These are phyloP conservation scores for Micoletzkya japonica DNA, from an alignment of 2,888 invertebrate species.

Conservation along the genomic window DNA sequence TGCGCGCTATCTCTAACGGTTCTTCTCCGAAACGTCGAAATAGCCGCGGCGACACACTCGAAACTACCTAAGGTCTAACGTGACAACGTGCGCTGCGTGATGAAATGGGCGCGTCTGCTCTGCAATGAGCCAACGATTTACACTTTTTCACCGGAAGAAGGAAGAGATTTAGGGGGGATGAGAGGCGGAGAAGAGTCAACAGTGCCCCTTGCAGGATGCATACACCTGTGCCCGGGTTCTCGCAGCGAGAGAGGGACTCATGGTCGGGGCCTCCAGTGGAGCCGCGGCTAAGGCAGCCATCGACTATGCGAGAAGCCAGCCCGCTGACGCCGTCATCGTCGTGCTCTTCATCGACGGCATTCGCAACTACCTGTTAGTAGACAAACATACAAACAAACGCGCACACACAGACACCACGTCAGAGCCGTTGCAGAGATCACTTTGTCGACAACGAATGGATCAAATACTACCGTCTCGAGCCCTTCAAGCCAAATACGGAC, in stretches of 20 bases:
- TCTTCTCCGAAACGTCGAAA: too few species aligned
- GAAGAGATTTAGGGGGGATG: background rate
- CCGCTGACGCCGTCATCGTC: slow-evolving; percentile 83
- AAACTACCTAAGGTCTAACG: too few species aligned
- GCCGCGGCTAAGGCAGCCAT: slow-evolving; percentile 25
- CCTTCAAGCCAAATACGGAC: background rate
- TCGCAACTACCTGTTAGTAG: slow-evolving; percentile 84
- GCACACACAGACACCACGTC: too few species aligned
- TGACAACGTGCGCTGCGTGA: too few species aligned
- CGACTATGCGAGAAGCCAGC: slow-evolving; percentile 71
- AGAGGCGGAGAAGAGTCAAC: background rate
- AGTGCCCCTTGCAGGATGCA: slow-evolving; percentile 12
- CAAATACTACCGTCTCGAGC: slow-evolving; percentile 15
- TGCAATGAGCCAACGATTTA: too few species aligned
- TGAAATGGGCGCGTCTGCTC: too few species aligned
- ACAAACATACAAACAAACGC: too few species aligned
- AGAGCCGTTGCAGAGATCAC: slow-evolving; percentile 40
- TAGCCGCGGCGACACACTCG: too few species aligned
- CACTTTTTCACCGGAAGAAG: background rate
- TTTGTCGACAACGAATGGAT: slow-evolving; percentile 52
- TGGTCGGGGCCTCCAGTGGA: slow-evolving; percentile 26
- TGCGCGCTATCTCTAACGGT: too few species aligned
- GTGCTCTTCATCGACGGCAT: slow-evolving; percentile 91
- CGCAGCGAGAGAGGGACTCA: slow-evolving; percentile 22
- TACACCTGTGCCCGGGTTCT: slow-evolving; percentile 14